These are phyloP conservation scores for Dunckerocampus dactyliophorus DNA, from an alignment of 2,113 vertebrate genomes.

Conservation along the genomic window DNA sequence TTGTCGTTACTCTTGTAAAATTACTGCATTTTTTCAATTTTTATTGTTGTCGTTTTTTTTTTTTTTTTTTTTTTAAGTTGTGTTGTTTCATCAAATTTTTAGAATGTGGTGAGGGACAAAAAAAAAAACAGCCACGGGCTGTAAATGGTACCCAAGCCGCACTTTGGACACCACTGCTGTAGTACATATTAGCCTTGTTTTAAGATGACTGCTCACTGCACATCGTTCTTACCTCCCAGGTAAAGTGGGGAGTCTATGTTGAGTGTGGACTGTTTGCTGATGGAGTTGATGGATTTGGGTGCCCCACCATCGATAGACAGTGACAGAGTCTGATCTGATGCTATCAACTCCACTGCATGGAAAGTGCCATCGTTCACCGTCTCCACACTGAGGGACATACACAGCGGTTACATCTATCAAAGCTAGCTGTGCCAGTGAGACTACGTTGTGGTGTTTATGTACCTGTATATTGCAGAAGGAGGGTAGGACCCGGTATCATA, in stretches of 20 bases:
- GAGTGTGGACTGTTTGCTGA: conserved; percentile 88
- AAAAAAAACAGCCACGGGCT: no score
- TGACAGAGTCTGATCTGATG: conserved; percentile 87
- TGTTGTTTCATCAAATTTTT: no score
- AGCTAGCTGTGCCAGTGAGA: not conserved
- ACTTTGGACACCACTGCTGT: no score
- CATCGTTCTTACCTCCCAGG: conserved; percentile 83
- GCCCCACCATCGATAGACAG: conserved; percentile 91
- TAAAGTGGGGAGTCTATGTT: conserved; percentile 89
- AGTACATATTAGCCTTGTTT: no score
- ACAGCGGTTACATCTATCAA: conserved; percentile 12
- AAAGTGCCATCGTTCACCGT: conserved; percentile 97
- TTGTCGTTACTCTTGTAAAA: no score
- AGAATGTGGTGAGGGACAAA: no score
- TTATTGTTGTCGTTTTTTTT: no score
- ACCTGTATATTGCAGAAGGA: conserved; percentile 97
- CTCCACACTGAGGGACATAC: conserved; percentile 78
- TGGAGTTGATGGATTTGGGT: conserved; percentile 90
- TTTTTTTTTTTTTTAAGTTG: no score
- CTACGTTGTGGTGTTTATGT: not conserved
- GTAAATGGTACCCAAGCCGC: no score
- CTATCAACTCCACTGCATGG: conserved; percentile 89
- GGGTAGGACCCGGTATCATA: conserved; percentile 92
- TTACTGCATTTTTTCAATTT: no score
- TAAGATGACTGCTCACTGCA: no score